Conservation (phyloP, 2,113 vertebrate genomes). For the Eublepharis macularius region DNA sequence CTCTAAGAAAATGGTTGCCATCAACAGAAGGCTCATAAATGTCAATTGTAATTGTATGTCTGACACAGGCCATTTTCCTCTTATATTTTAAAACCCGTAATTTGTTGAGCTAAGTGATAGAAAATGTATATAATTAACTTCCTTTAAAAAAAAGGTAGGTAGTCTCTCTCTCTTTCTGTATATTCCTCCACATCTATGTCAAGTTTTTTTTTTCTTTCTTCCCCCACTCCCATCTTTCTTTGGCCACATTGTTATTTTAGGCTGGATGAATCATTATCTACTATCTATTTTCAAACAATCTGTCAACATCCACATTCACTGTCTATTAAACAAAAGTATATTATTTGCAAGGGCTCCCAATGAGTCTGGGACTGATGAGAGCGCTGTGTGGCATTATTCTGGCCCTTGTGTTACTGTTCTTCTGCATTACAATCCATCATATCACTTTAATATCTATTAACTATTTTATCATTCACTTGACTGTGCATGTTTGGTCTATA, state of each 20-base stretch:
- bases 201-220: neutral
- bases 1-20: neutral
- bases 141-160: neutral
- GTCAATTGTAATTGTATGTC: slow-evolving; percentile 10
- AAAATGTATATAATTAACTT: slow-evolving; percentile 32
- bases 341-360: neutral
- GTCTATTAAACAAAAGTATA: neutral
- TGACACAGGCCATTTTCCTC: neutral
- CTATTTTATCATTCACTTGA: neutral
- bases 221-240: neutral
- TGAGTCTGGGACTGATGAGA: neutral
- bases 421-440: neutral
- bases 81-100: slow-evolving; percentile 27
- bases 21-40: slow-evolving; percentile 12
- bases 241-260: slow-evolving; percentile 18
- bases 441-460: neutral
- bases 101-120: slow-evolving; percentile 9
- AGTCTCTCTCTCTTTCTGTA: neutral
- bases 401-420: neutral
- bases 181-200: neutral
- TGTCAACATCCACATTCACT: neutral
- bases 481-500: neutral
- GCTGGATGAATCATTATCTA: slow-evolving; percentile 15
- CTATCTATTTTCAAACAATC: slow-evolving; percentile 5
- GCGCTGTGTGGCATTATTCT: neutral